Base-by-base conservation (phyloP, 2,797 vertebrate species). In the Chaetophractus vellerosus region DNA sequence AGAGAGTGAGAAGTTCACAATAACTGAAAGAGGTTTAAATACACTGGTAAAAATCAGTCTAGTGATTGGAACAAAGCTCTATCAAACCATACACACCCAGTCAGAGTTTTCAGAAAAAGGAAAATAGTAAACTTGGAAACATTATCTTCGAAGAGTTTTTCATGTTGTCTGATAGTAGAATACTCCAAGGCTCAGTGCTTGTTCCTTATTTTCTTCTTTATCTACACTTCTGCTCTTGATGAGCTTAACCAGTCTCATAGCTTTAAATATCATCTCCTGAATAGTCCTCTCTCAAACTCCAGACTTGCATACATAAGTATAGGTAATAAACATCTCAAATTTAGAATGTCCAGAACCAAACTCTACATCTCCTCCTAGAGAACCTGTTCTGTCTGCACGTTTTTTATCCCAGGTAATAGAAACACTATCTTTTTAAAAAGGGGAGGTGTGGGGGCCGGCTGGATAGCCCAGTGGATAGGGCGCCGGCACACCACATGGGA, bases 11-110 rank as follows among this genome's bases (percentile, higher is more conserved):
- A 88, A 38, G 31, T 19, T 19, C 33, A 90, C 31, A 55, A 18
- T 50, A 94, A 59, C 28, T 52, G 19, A 89, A 82, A 84, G 45
- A 90, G 63, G 38, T 72, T 94, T 57, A 18, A 36, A 76, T 91
- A n/a, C 69, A 59, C 18, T 31, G 28, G 50, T 41, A 61, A 89
- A 75, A 50, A 41, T 48, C n/a, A 68, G 5, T 55, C n/a, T 57
- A 36, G 36, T 76, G 38, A 5, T 10, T 76, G n/a, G n/a, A 82
- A 59, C 6, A 71, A n/a, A 86, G 33, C 23, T 61, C 68, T 45
- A 10, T 79, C 80, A 68, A 55, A 3, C 28, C 26, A 33, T 45
- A 33, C 9, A 9, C 31, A 66, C 18, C 24, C 9, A 75, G 9
- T 19, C 4, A 50, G 26, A 92, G 18, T 57, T 84, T 61, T 79